Percentiles rank a stretch among this genome's conserved stretches.
These are phyloP conservation scores for Babyrousa celebensis DNA, from an alignment of 2,797 vertebrate species.

Conservation along the genomic window DNA sequence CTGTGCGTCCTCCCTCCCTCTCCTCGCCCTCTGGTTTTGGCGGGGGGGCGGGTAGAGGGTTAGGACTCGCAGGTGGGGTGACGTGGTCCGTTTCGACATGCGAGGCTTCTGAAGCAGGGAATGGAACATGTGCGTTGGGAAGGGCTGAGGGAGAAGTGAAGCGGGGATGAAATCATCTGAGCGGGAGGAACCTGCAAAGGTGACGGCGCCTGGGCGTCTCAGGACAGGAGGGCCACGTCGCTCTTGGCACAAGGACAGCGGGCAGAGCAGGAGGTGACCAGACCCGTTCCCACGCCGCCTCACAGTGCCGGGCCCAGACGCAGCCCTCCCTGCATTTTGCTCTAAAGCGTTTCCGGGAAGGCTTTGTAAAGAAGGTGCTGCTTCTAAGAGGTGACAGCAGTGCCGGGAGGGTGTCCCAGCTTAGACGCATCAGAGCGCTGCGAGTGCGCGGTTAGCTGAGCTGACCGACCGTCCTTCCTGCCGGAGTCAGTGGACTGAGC, in stretches of 20 bases:
- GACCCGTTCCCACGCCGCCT: rapidly evolving
- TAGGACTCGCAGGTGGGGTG: background rate
- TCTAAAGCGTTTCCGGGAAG: background rate
- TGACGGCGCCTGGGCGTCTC: too few species aligned
- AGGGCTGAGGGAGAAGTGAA: rapidly evolving
- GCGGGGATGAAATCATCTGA: background rate
- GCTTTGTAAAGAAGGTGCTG: background rate
- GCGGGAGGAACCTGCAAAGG: background rate
- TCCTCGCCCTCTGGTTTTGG: too few species aligned
- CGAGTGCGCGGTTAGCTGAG: too few species aligned
- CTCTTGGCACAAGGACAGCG: background rate
- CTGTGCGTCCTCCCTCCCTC: background rate
- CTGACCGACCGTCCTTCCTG: background rate
- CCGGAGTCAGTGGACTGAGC: too few species aligned
- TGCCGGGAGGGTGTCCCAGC: background rate
- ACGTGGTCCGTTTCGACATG: too few species aligned
- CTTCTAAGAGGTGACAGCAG: background rate
- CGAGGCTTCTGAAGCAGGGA: background rate
- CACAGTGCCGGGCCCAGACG: rapidly evolving
- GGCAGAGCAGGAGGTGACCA: background rate
- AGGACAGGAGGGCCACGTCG: background rate
- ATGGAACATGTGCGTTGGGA: background rate
- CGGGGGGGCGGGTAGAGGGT: too few species aligned
- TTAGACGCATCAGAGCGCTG: too few species aligned
- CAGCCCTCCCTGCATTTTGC: rapidly evolving